Evolutionary conservation across 2,797 vertebrate genomes (phyloP), one percentile per base, ranked within the genome.

Genomic region (Cynodonichthys magdalenae): DNA sequence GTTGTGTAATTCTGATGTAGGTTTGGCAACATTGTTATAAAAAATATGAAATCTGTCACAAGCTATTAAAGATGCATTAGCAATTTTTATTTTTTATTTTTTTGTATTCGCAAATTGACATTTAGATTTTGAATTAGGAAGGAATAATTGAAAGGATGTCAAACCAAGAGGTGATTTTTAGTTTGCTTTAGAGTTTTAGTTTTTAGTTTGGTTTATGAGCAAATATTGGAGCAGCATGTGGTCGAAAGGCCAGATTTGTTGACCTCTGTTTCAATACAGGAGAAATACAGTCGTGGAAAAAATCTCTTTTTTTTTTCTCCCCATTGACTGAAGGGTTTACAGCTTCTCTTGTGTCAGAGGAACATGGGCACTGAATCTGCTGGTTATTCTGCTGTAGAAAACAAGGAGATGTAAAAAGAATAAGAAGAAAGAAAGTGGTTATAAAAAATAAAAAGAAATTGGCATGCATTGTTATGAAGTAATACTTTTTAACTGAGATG

Each of bases 221-320:
- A n/a, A 65, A 27, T 15, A 19, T 49, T 42, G 18, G 57, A 66
- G 53, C 18, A 53, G 20, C 39, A 31, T 63, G 71, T 17, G 46
- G 17, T 53, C 11, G 31, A 53, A 24, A 63, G 48, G 46, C 0
- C 1, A 50, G 62, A 59, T 67, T 63, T 69, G 49, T 62, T 70
- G 57, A 73, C 76, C 46, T 52, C 29, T 64, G 58, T 73, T 17
- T 2, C 5, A 5, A 29, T 59, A 28, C 44, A 31, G 42, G 56
- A 79, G 59, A 77, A 86, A 65, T 75, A 58, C 63, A 69, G 54
- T 74, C 78, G 70, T 76, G 79, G 68, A 82, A 88, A 65, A 11
- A 36, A 36, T 2, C 0, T 15, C 6, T 36, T 24, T 24, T 12
- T 28, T 34, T 19, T 0, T 3, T 34, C 29, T 42, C 47, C 44